These are phyloP conservation scores for Ptychadena robeensis DNA, from an alignment of 2,797 vertebrate species.

Conservation along the genomic window DNA sequence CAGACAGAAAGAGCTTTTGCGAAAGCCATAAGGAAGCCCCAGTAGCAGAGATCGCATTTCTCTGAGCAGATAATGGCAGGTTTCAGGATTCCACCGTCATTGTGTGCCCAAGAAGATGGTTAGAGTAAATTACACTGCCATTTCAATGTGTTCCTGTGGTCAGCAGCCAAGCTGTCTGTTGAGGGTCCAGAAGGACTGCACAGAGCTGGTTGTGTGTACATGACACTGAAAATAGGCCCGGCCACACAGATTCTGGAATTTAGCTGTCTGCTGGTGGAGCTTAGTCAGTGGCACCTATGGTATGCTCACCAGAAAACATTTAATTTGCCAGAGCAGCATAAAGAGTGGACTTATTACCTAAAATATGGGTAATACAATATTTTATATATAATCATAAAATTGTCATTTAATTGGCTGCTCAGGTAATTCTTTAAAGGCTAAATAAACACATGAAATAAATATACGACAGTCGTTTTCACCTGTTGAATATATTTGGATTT, in stretches of 20 bases:
- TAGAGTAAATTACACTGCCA: background rate
- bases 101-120: background rate
- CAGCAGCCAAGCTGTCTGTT: background rate
- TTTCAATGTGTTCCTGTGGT: background rate
- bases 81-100: background rate
- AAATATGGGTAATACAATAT: too few species aligned
- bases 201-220: background rate
- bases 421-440: too few species aligned
- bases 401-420: too few species aligned
- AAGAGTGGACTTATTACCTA: too few species aligned
- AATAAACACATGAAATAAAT: too few species aligned
- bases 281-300: background rate
- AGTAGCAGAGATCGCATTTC: background rate
- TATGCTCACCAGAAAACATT: background rate
- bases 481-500: too few species aligned
- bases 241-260: slow-evolving; percentile 8
- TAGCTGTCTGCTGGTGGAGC: background rate
- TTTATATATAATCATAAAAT: too few species aligned
- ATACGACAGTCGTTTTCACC: too few species aligned
- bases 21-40: slow-evolving; percentile 2
- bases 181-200: background rate
- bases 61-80: slow-evolving; percentile 4
- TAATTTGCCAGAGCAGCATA: background rate
- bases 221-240: background rate
- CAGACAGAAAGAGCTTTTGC: background rate